These are phyloP conservation scores for Carassius gibelio DNA, from an alignment of 2,113 vertebrate genomes.

Conservation along the genomic window DNA sequence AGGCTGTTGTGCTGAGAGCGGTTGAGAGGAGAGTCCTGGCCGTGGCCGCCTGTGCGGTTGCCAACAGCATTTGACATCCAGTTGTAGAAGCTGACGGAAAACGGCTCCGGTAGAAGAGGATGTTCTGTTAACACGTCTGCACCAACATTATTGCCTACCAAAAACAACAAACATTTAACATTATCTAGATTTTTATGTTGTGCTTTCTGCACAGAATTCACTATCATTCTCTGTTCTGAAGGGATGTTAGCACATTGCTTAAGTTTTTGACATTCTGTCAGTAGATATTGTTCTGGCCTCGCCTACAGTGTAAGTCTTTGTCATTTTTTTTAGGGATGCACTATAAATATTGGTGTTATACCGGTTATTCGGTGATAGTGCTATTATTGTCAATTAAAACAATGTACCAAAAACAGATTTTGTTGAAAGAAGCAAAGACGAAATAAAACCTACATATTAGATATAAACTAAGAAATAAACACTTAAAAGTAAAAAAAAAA, in stretches of 20 bases:
- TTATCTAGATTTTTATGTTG: not conserved
- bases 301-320: too few species aligned
- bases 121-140: constrained; percentile 93
- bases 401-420: not conserved
- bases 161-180: not conserved
- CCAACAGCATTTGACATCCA: constrained; percentile 99
- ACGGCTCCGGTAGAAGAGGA: constrained; percentile 91
- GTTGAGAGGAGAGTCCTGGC: constrained; percentile 85
- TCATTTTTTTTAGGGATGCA: not conserved
- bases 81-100: constrained; percentile 97
- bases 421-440: too few species aligned
- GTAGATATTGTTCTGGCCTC: not conserved
- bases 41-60: constrained; percentile 82
- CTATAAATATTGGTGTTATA: not conserved
- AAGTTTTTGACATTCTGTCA: not conserved
- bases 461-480: too few species aligned
- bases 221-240: not conserved
- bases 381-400: not conserved
- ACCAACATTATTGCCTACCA: constrained; percentile 83
- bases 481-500: too few species aligned
- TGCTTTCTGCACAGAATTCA: not conserved
- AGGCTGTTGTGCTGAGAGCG: constrained; percentile 91
- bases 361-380: not conserved
- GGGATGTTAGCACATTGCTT: not conserved
- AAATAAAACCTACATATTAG: too few species aligned